These are phyloP conservation scores for Chironex yamaguchii DNA, from an alignment of 30 jellyfish, hydroid and myxozoan genomes.

Conservation along the genomic window DNA sequence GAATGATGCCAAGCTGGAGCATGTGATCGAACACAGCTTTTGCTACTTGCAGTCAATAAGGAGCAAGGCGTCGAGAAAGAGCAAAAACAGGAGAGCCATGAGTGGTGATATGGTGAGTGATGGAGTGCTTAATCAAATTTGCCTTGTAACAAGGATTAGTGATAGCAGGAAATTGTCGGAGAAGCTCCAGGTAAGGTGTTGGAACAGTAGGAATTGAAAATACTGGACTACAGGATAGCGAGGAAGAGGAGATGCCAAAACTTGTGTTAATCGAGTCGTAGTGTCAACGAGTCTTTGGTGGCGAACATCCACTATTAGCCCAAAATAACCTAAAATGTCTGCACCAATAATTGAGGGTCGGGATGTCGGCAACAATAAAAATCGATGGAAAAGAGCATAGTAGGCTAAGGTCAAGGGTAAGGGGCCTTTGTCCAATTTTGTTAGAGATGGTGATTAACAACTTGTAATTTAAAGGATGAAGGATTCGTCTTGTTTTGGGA, in stretches of 20 bases:
- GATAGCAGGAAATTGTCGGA: conserved; percentile 3
- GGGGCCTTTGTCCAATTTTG: conserved; percentile 3
- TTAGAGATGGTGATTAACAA: conserved; percentile 38
- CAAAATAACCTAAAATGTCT: conserved; percentile 23
- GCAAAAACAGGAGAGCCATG: conserved; percentile 53
- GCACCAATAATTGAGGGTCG: conserved; percentile 60
- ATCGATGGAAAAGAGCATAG: conserved; percentile 43
- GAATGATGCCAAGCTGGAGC: conserved; percentile 75
- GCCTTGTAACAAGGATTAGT: conserved; percentile 28
- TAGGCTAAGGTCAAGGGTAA: conserved; percentile 15
- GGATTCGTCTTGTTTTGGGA: not conserved
- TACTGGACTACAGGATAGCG: conserved; percentile 10
- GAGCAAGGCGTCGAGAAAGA: conserved; percentile 63
- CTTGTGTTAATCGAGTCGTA: not conserved
- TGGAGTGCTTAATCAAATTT: not conserved
- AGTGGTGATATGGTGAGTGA: conserved; percentile 40
- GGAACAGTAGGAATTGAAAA: not conserved
- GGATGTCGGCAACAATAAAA: conserved; percentile 43
- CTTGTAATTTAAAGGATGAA: not conserved
- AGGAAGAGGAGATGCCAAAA: conserved; percentile 12
- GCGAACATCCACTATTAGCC: conserved; percentile 8
- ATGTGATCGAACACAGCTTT: conserved; percentile 52
- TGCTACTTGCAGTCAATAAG: conserved; percentile 50
- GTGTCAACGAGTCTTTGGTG: conserved; percentile 26
- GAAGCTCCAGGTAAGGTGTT: conserved; percentile 14